Evolutionary conservation across 2,113 vertebrate species (phyloP), one percentile per base, ranked within the genome.

Genomic region (Hippocampus abdominalis): DNA sequence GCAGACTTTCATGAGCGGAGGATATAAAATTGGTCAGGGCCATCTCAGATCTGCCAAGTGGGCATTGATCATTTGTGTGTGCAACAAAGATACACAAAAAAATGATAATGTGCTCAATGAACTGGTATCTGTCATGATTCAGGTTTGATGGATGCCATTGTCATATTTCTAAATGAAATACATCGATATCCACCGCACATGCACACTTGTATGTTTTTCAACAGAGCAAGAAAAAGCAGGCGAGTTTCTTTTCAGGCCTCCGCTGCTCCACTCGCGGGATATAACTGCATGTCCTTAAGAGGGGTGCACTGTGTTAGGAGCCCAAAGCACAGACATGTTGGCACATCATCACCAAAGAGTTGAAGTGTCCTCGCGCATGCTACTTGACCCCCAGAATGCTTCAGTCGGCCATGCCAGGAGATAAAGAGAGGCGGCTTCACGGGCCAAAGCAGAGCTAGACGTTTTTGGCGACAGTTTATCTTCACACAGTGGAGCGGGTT

Each of bases 331-430:
- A 69, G 73, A 80, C 69, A 74, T 78, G 69, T 72, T 75, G 42
- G 53, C 73, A 62, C 80, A 72, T 68, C 72, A 83, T 57, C 46
- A 70, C 75, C 76, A 76, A 73, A 74, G 64, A 78, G 62, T 56
- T 71, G 51, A 79, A 66, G 69, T 77, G 75, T 88, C 76, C 79
- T 84, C 84, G 66, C 73, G 72, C 13, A n/a, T 32, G 46, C 48
- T 66, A 76, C 61, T 76, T 66, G 70, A 82, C 71, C 68, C 15
- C 67, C 53, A 70, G 76, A 75, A 54, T 66, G 63, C 63, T 80
- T 60, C 56, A 56, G 46, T 23, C 27, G 60, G 69, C 62, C 59
- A 64, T 73, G 10, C 44, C 54, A 40, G 63, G 53, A 73, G 64
- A 72, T 46, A 73, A 27, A 64, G 53, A 13, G 68, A 46, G 3